phyloP scores from a whole-genome alignment of 2,797 vertebrate genomes.

The Erethizon dorsatum region DNA sequence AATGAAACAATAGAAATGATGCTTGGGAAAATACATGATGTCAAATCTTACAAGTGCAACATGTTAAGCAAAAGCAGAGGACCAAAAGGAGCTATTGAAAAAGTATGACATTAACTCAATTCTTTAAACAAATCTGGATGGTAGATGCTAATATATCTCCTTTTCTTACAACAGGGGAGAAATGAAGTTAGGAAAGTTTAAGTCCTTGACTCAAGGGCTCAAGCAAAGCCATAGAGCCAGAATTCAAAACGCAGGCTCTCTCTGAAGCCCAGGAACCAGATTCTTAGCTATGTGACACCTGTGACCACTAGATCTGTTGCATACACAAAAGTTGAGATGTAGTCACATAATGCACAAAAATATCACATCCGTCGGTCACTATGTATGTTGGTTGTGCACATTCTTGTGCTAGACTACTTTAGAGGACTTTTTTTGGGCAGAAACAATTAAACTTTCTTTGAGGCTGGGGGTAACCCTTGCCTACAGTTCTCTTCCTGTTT shows the following conservation, averaged over 20 bases:
- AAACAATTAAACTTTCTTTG: conserved; percentile 51
- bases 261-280: background rate
- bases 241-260: background rate
- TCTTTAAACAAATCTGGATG: background rate
- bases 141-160: background rate
- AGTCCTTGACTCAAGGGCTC: background rate
- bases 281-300: background rate
- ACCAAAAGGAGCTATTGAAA: background rate
- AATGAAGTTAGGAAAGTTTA: background rate
- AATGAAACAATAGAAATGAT: background rate
- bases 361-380: background rate
- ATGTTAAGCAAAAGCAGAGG: background rate
- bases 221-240: background rate
- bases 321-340: background rate
- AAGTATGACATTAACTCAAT: background rate
- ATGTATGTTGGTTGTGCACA: background rate
- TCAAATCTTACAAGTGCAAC: background rate
- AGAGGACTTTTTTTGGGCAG: conserved; percentile 50
- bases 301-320: background rate
- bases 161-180: background rate
- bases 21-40: background rate
- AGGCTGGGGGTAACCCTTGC: background rate
- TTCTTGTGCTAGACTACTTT: background rate
- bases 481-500: background rate
- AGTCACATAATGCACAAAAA: no score